Percentiles rank a stretch among this genome's conserved stretches.
Evolutionary conservation across 1,140 invertebrate species (phyloP).

Genomic region (Drosophila aff.): DNA sequence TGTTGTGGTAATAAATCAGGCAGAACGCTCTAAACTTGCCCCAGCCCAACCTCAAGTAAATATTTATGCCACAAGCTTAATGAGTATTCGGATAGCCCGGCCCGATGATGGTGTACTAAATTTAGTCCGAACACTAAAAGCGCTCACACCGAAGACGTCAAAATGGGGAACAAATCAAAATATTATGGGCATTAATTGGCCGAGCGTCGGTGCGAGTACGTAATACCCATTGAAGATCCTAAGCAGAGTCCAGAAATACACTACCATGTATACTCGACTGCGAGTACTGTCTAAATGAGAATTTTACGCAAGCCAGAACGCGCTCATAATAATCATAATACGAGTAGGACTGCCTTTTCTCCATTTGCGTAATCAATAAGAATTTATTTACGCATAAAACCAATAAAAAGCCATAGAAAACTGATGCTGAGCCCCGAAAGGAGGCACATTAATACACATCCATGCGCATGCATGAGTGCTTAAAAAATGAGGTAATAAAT

Average conservation of each 20-base stretch:
- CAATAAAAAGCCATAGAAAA: constrained; percentile 50
- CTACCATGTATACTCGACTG: not conserved
- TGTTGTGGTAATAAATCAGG: constrained; percentile 37
- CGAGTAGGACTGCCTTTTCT: constrained; percentile 9
- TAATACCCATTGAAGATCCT: constrained; percentile 57
- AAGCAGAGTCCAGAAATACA: constrained; percentile 41
- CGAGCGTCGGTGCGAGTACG: constrained; percentile 31
- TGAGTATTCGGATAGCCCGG: constrained; percentile 27
- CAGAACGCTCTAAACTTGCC: constrained; percentile 35
- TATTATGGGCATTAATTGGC: constrained; percentile 51
- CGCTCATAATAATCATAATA: constrained; percentile 58
- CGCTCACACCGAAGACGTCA: constrained; percentile 45
- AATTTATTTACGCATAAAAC: constrained; percentile 60
- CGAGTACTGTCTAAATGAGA: constrained; percentile 38
- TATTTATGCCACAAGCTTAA: constrained; percentile 56
- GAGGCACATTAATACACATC: constrained; percentile 13
- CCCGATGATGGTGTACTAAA: constrained; percentile 44
- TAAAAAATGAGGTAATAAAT: constrained; percentile 55
- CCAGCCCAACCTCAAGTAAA: constrained; percentile 30
- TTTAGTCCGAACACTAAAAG: constrained; percentile 50
- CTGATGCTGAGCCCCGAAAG: constrained; percentile 14
- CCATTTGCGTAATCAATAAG: constrained; percentile 65
- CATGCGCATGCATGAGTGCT: not conserved
- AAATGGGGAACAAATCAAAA: constrained; percentile 55
- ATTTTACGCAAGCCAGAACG: constrained; percentile 41